A percentile compares a stretch with the other conserved stretches of the same genome.
Evolutionary conservation across 2,888 invertebrate genomes (phyloP).

Genomic region (Andrena marginata): DNA sequence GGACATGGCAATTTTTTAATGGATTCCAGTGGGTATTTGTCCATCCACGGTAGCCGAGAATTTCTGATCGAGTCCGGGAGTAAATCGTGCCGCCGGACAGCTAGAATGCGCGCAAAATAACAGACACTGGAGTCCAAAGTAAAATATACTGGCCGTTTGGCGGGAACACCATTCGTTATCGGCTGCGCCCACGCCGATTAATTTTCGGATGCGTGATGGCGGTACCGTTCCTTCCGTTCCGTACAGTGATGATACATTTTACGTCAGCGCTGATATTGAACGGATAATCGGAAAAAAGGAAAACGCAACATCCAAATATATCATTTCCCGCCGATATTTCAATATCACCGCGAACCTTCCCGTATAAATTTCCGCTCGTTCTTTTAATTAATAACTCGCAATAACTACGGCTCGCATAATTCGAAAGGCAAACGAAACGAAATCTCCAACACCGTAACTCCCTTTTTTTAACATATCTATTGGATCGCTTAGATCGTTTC

Average conservation of each 20-base stretch:
- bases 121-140: constrained; percentile 77
- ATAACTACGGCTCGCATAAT: constrained; percentile 39
- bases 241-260: constrained; percentile 74
- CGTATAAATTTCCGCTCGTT: constrained; percentile 49
- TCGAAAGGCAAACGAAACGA: constrained; percentile 32
- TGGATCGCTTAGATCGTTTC: too few relatives aligned
- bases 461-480: too few relatives aligned
- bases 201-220: constrained; percentile 78
- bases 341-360: constrained; percentile 53
- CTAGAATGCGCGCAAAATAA: constrained; percentile 77
- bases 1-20: constrained; percentile 68
- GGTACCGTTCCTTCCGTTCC: constrained; percentile 71
- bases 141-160: constrained; percentile 80
- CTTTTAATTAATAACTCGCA: constrained; percentile 55
- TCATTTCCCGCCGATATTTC: constrained; percentile 56
- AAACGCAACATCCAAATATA: constrained; percentile 65
- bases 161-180: constrained; percentile 80
- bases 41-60: constrained; percentile 62
- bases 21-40: constrained; percentile 69
- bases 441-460: too few relatives aligned
- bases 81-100: constrained; percentile 74
- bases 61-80: constrained; percentile 75
- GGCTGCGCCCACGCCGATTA: constrained; percentile 80
- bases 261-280: constrained; percentile 73
- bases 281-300: constrained; percentile 71